Evolutionary conservation across 2,113 vertebrate genomes (phyloP).

Genomic region (Rhea americana): DNA sequence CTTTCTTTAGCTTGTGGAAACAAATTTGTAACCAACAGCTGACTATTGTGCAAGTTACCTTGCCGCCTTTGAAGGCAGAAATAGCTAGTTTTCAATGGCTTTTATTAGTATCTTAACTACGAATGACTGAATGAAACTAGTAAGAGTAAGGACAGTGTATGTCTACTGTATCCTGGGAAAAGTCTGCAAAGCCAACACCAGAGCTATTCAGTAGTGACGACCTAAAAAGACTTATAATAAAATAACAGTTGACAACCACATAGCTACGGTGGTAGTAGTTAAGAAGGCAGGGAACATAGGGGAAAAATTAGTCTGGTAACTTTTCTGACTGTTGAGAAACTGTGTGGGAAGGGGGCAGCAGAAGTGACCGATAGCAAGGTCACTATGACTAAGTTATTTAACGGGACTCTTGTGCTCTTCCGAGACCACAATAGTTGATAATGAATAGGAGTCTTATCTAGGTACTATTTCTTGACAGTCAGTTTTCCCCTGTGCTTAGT

Average conservation of each 20-base stretch:
- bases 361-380: neutral
- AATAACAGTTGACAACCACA: neutral
- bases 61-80: neutral
- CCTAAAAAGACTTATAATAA: neutral
- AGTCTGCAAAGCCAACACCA: neutral
- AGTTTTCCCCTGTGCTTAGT: neutral
- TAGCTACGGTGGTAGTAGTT: rapidly evolving
- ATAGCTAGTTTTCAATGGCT: neutral
- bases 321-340: rapidly evolving
- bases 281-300: rapidly evolving
- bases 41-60: neutral
- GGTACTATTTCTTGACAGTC: neutral
- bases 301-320: rapidly evolving
- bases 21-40: neutral
- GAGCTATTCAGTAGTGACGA: rapidly evolving
- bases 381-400: rapidly evolving
- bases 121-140: rapidly evolving
- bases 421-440: rapidly evolving
- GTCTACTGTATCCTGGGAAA: rapidly evolving
- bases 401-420: rapidly evolving
- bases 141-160: neutral
- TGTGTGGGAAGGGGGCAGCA: rapidly evolving
- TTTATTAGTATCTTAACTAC: neutral
- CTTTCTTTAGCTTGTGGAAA: neutral
- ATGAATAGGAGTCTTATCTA: neutral